Base-by-base conservation (phyloP, 2,888 invertebrate species). In the Lissonota sp. region DNA sequence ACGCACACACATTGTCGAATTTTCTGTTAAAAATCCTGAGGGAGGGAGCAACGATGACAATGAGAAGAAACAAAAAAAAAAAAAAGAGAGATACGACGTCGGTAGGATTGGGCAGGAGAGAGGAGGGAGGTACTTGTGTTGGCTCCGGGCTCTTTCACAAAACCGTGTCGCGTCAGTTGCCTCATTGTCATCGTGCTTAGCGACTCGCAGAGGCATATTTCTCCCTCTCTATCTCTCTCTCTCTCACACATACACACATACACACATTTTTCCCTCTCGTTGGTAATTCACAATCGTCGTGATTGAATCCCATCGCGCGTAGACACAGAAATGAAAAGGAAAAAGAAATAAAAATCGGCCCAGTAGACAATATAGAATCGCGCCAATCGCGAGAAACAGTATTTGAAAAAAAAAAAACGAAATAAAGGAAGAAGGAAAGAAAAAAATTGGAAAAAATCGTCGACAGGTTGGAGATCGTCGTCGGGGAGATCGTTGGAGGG, bases 381-480 rank as follows among this genome's bases (percentile, higher is more conserved):
- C 37, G 55, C 5, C 40, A 39, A 39, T 16, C n/a, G 26, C 10
- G 49, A 16, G 16, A 49, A 46, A 73, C 5, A 55, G n/a, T 51
- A 64, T n/a, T n/a, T n/a, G n/a, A 55, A 6, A 7, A 46, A 58
- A 57, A 14, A n/a, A 14, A n/a, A 72, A 10, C 6, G 7, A 72
- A 71, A 58, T 26, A 46, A 39, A 70, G 49, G 69, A 16, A 58
- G 37, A 66, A 42, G 14, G 37, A 55, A n/a, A 62, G 7, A 66
- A 46, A 49, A 55, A 60, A 69, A 51, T 46, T 74, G 60, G 62
- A 66, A 37, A 74, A 58, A 63, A 79, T 79, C 73, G 74, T 83
- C 74, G 75, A 70, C 82, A 83, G 83, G 83, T 83, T 62, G 81
- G 60, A 71, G 78, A 8, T 55, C 26, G 46, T 76, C 53, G 60